Percentiles rank a stretch among this genome's conserved stretches.
These are phyloP conservation scores for Drosophila neonasuta DNA, from an alignment of 2,888 invertebrate species.

Conservation along the genomic window DNA sequence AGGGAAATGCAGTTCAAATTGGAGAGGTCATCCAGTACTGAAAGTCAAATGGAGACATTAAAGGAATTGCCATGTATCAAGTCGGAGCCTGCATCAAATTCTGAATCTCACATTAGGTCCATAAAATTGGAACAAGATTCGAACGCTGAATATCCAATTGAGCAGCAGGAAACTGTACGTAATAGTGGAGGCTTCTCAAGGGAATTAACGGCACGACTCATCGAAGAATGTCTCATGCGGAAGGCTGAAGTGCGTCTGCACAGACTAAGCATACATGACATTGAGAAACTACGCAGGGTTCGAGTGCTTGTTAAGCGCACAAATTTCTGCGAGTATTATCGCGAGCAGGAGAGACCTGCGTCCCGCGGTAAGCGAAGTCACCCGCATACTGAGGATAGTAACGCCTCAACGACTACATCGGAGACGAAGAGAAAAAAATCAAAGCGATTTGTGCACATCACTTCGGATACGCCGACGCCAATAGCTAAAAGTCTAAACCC, in stretches of 20 bases:
- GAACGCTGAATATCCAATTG: neutral
- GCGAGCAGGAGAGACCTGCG: constrained; percentile 15
- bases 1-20: neutral
- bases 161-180: neutral
- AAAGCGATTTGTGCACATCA: constrained; percentile 56
- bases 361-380: constrained; percentile 5
- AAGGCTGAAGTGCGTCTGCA: constrained; percentile 40
- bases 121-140: neutral
- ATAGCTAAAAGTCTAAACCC: neutral
- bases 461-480: constrained; percentile 52
- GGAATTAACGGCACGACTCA: constrained; percentile 26
- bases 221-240: constrained; percentile 55
- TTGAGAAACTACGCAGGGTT: constrained; percentile 52
- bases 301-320: constrained; percentile 65
- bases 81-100: neutral
- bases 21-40: neutral
- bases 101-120: neutral
- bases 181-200: neutral
- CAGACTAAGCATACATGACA: constrained; percentile 41
- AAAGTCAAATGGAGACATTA: neutral
- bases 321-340: constrained; percentile 44
- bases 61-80: neutral
- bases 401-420: constrained; percentile 34
- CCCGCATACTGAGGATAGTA: constrained; percentile 46
- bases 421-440: constrained; percentile 14